These are phyloP conservation scores for Nomia melanderi DNA, from an alignment of 1,140 invertebrate species.

Conservation along the genomic window DNA sequence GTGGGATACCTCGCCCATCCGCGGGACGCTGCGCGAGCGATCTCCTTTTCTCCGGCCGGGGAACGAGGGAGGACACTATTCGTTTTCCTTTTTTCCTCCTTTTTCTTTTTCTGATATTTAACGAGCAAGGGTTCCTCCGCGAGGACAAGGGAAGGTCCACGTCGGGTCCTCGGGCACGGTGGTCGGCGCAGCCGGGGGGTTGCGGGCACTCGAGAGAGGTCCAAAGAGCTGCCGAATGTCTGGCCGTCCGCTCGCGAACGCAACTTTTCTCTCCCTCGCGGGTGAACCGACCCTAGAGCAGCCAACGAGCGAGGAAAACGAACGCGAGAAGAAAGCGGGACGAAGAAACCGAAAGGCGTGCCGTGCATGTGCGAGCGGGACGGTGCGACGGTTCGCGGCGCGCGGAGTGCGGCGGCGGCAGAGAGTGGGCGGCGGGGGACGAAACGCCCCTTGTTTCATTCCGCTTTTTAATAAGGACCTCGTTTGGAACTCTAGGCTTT, in stretches of 20 bases:
- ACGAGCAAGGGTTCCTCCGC: not conserved
- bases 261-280: constrained; percentile 49
- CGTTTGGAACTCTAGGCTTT: constrained; percentile 81
- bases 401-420: not conserved
- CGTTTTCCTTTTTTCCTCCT: too few relatives aligned
- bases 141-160: constrained; percentile 6
- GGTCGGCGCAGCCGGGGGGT: not conserved
- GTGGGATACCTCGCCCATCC: too few relatives aligned
- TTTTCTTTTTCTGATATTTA: constrained; percentile 1
- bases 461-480: constrained; percentile 81
- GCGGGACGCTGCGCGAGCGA: too few relatives aligned
- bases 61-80: constrained; percentile 1
- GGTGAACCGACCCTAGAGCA: constrained; percentile 21
- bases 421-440: constrained; percentile 26
- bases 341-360: constrained; percentile 42
- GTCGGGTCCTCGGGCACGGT: constrained; percentile 1
- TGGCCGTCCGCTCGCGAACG: constrained; percentile 25
- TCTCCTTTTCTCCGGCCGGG: too few relatives aligned
- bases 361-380: constrained; percentile 6
- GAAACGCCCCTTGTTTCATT: constrained; percentile 77
- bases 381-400: constrained; percentile 17
- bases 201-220: constrained; percentile 6
- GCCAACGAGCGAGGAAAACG: constrained; percentile 19
- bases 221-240: constrained; percentile 41
- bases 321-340: constrained; percentile 49